Evolutionary conservation across 2,888 invertebrate species (phyloP), one percentile per base, ranked within the genome.

Genomic region (Drosophila subsilvestris): DNA sequence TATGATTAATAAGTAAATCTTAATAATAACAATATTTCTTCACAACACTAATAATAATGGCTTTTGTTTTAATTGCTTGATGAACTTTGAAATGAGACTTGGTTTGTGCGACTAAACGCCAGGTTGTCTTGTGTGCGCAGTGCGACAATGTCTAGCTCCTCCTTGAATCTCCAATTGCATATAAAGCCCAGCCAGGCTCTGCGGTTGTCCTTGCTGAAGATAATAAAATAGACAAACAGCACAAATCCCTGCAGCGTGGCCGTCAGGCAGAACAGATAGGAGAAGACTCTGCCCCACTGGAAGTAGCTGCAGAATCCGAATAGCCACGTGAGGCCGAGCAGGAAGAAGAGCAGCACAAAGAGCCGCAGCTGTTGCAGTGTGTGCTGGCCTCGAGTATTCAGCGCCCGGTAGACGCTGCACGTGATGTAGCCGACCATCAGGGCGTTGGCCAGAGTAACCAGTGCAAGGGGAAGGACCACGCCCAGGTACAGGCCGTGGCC

Each of bases 171-270:
- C 5, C 17, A 17, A 9, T 10, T 12, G 12, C 37, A 27, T 12
- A 80, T 43, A 1, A 86, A 25, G 4, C 6, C 29, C 7, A 70
- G 18, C 86, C 88, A 83, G 7, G 84, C 68, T 1, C 42, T 22
- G 18, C 80, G 70, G 37, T 94, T 93, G 12, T 90, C 89, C 0
- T 93, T 93, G 88, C 94, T 94, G 58, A 94, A 92, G 18, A 94
- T 85, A 8, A 94, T 92, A 86, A 94, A 94, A 89, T 94, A 94
- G 18, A 94, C 85, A 78, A 95, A 94, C 14, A 94, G 90, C 9
- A 94, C 93, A 85, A 94, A 94, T 0, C 95, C 94, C 83, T 95
- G 94, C 20, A 94, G 75, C 0, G 94, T 94, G 6, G 94, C 94
- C 0, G 94, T 94, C n/a, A 94, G 85, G 82, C 94, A 94, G 79